Percentiles rank a stretch among this genome's conserved stretches.
phyloP scores from a whole-genome alignment of 1,140 invertebrate species.

The Heliconius himera region DNA sequence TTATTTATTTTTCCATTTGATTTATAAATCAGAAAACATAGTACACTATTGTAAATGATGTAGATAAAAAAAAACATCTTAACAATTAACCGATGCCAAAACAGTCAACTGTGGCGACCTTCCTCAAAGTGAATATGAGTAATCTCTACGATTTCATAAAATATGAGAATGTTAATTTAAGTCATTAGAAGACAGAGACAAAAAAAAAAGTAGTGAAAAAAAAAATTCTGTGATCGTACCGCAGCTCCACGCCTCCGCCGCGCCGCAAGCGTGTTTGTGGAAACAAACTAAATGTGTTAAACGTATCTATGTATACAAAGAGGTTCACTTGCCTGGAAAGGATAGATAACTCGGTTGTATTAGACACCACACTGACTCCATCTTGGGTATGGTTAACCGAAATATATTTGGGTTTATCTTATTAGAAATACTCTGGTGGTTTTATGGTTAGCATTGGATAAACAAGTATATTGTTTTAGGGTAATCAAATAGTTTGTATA shows the following conservation, averaged over 20 bases:
- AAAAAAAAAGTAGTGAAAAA: slow-evolving; percentile 37
- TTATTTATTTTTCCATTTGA: no score
- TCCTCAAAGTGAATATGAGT: slow-evolving; percentile 40
- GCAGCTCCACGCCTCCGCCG: slow-evolving; percentile 26
- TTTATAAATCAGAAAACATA: not conserved
- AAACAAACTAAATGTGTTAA: slow-evolving; percentile 76
- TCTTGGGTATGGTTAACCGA: no score
- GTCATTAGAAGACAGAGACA: slow-evolving; percentile 70
- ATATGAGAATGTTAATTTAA: slow-evolving; percentile 74
- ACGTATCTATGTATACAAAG: slow-evolving; percentile 49
- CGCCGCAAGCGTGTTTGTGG: slow-evolving; percentile 61
- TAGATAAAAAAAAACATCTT: not conserved
- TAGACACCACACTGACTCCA: not conserved
- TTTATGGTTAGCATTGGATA: no score
- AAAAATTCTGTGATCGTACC: slow-evolving; percentile 64
- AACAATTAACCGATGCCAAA: slow-evolving; percentile 48
- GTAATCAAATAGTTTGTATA: no score
- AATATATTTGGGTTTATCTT: no score
- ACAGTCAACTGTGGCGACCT: slow-evolving; percentile 42
- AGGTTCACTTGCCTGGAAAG: slow-evolving; percentile 45
- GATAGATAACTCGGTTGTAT: slow-evolving; percentile 22
- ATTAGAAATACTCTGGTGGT: no score
- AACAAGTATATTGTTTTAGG: no score
- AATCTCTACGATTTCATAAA: slow-evolving; percentile 68
- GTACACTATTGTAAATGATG: not conserved